Evolutionary conservation across 2,888 invertebrate genomes (phyloP).

Genomic region (Spodoptera picta): DNA sequence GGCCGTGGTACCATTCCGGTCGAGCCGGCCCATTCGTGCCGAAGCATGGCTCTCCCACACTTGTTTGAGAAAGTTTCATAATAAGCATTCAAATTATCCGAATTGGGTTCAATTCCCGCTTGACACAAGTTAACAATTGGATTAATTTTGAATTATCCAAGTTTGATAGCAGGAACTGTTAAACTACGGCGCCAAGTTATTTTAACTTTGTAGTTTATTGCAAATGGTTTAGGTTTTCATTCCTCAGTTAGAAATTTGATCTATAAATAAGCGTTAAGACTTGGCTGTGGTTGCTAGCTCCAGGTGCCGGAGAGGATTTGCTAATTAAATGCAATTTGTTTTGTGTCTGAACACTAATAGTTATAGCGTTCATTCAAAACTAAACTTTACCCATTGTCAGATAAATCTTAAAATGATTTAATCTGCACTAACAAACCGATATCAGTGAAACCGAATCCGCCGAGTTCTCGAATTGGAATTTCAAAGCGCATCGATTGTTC

Average conservation of each 20-base stretch:
- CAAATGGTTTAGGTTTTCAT: constrained; percentile 40
- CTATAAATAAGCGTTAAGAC: constrained; percentile 44
- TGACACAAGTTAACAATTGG: constrained; percentile 63
- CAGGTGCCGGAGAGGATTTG: constrained; percentile 40
- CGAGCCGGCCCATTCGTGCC: too few relatives aligned
- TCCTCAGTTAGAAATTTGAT: constrained; percentile 26
- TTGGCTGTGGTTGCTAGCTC: constrained; percentile 27
- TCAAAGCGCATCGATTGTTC: not conserved
- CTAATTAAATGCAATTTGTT: constrained; percentile 41
- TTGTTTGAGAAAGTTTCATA: constrained; percentile 52
- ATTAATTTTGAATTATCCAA: constrained; percentile 66
- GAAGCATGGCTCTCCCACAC: too few relatives aligned
- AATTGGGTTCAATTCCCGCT: constrained; percentile 60
- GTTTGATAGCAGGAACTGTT: constrained; percentile 55
- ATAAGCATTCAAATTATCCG: constrained; percentile 56
- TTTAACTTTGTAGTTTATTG: constrained; percentile 55
- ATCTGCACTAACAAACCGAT: not conserved
- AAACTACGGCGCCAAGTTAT: constrained; percentile 48
- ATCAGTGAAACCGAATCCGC: not conserved
- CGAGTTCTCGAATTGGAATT: not conserved
- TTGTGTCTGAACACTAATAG: constrained; percentile 13
- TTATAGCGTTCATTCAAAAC: constrained; percentile 5
- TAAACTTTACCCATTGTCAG: not conserved
- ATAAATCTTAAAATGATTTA: not conserved
- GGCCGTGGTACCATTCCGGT: too few relatives aligned